Evolutionary conservation across 2,797 vertebrate genomes (phyloP).

Genomic region (Peromyscus attwateri): DNA sequence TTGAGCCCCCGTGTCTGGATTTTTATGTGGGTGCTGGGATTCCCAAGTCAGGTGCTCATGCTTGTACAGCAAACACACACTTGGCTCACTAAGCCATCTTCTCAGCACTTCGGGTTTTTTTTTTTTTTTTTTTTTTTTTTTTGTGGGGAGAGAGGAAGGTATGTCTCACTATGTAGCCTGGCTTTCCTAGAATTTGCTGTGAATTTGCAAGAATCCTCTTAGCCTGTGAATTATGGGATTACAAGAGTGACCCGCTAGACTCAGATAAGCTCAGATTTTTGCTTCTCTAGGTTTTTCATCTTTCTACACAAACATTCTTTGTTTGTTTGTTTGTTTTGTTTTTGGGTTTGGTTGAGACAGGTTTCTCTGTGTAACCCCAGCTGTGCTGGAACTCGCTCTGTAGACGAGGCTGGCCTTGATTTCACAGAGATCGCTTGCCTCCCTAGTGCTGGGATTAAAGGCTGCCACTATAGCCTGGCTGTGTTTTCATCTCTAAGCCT

Average conservation of each 20-base stretch:
- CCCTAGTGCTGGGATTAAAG: neutral
- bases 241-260: neutral
- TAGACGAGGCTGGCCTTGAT: neutral
- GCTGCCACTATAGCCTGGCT: no score
- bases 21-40: neutral
- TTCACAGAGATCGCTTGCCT: neutral
- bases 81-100: neutral
- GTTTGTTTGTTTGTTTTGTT: neutral
- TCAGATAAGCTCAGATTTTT: slow-evolving; percentile 44
- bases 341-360: neutral
- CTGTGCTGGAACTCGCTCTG: neutral
- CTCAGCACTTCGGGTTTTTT: neutral
- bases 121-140: no score
- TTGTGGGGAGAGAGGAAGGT: neutral
- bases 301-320: neutral
- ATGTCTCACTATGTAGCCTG: neutral
- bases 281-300: neutral
- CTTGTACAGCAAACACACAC: neutral
- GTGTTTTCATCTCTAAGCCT: neutral
- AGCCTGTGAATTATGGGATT: neutral
- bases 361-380: neutral
- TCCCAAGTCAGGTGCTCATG: neutral
- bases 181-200: neutral
- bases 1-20: neutral
- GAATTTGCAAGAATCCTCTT: neutral